Conservation (phyloP, 2,888 invertebrate genomes). For the Drosophila falleni region DNA sequence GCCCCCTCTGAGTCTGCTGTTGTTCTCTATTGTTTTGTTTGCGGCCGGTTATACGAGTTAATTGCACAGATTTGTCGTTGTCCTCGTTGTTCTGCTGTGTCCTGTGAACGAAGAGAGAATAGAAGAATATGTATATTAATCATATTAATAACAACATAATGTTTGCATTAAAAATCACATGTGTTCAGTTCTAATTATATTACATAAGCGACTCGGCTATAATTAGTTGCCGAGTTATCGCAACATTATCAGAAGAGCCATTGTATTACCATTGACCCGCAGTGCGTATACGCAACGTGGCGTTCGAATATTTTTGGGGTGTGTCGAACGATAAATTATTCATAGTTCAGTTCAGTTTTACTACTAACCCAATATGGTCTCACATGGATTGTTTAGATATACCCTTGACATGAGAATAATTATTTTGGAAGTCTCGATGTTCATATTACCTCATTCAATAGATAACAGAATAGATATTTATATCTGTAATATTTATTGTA, state of each 20-base stretch:
- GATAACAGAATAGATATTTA: background rate
- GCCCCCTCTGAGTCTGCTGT: conserved; percentile 15
- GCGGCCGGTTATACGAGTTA: conserved; percentile 62
- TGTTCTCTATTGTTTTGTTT: conserved; percentile 47
- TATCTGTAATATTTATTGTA: too few species aligned
- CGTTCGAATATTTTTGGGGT: conserved; percentile 9
- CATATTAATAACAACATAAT: conserved; percentile 25
- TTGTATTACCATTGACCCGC: conserved; percentile 43
- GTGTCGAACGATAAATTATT: conserved; percentile 41
- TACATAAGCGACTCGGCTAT: conserved; percentile 22
- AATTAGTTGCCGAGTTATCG: conserved; percentile 39
- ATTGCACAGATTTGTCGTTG: conserved; percentile 71
- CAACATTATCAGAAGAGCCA: conserved; percentile 30
- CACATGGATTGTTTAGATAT: conserved; percentile 4
- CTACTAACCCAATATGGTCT: conserved; percentile 10
- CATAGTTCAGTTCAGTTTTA: conserved; percentile 26
- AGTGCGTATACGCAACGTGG: conserved; percentile 21
- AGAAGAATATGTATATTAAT: conserved; percentile 1
- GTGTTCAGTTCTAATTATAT: conserved; percentile 36
- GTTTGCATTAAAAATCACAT: conserved; percentile 21
- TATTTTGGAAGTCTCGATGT: background rate
- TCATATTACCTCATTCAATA: background rate
- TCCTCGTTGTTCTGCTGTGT: conserved; percentile 47
- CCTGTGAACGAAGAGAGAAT: conserved; percentile 33
- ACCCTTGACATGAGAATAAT: conserved; percentile 2